These are phyloP conservation scores for Heliothis virescens DNA, from an alignment of 1,140 invertebrate species.

Conservation along the genomic window DNA sequence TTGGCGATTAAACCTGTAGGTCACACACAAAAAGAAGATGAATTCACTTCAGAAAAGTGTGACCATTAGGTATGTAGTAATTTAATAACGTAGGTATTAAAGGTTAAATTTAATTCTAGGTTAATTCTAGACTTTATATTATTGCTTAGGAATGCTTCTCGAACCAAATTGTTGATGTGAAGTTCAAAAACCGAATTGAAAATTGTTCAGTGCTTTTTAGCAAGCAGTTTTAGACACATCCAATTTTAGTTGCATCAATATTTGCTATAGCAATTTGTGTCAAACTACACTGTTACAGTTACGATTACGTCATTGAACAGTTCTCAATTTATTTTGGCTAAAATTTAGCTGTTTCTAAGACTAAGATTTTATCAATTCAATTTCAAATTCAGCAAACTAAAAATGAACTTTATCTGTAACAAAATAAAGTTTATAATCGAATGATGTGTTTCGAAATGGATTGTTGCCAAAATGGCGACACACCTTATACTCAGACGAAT, in stretches of 20 bases:
- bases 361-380: conserved; percentile 59
- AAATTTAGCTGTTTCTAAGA: conserved; percentile 79
- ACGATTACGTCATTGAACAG: conserved; percentile 75
- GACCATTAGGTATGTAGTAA: too few species aligned
- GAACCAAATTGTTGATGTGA: neutral
- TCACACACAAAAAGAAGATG: too few species aligned
- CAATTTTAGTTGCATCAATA: conserved; percentile 58
- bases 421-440: conserved; percentile 55
- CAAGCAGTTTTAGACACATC: conserved; percentile 51
- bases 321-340: conserved; percentile 82
- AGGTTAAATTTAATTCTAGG: too few species aligned
- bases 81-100: too few species aligned
- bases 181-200: neutral
- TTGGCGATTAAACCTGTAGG: too few species aligned
- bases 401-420: conserved; percentile 54
- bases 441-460: conserved; percentile 62
- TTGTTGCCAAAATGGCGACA: conserved; percentile 80
- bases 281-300: conserved; percentile 66
- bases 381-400: neutral
- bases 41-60: too few species aligned
- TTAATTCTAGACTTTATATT: too few species aligned
- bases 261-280: conserved; percentile 68
- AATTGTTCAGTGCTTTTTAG: conserved; percentile 55
- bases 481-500: conserved; percentile 83
- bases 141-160: too few species aligned